Evolutionary conservation across 2,797 vertebrate species (phyloP).

Genomic region (Alcedo atthis): DNA sequence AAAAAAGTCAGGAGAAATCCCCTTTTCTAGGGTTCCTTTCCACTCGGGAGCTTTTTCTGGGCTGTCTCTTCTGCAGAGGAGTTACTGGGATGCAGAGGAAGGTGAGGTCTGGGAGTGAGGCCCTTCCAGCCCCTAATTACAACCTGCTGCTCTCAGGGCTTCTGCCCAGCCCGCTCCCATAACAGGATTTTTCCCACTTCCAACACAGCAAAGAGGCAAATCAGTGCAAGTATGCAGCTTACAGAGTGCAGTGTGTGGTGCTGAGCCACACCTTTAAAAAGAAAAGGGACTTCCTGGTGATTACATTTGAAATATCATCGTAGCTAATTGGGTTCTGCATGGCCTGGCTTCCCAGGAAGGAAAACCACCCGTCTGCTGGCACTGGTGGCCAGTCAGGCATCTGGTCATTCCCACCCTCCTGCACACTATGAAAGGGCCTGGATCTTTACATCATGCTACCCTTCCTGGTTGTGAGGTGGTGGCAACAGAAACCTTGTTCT

Average conservation of each 20-base stretch:
- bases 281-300: neutral
- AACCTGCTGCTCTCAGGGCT: neutral
- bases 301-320: neutral
- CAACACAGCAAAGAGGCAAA: neutral
- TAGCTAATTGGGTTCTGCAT: neutral
- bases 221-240: neutral
- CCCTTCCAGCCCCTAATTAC: neutral
- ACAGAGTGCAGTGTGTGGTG: neutral
- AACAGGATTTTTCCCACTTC: neutral
- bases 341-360: neutral
- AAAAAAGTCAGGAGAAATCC: neutral
- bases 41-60: neutral
- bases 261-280: neutral
- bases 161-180: neutral
- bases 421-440: neutral
- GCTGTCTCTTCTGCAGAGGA: neutral
- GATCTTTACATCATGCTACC: neutral
- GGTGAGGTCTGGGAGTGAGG: neutral
- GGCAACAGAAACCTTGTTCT: neutral
- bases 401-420: conserved; percentile 10
- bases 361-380: neutral
- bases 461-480: neutral
- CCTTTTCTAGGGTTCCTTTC: neutral
- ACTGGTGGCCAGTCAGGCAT: neutral
- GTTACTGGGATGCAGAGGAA: neutral